Conservation (phyloP, 2,113 vertebrate genomes). For the Tachuris rubrigastra region DNA sequence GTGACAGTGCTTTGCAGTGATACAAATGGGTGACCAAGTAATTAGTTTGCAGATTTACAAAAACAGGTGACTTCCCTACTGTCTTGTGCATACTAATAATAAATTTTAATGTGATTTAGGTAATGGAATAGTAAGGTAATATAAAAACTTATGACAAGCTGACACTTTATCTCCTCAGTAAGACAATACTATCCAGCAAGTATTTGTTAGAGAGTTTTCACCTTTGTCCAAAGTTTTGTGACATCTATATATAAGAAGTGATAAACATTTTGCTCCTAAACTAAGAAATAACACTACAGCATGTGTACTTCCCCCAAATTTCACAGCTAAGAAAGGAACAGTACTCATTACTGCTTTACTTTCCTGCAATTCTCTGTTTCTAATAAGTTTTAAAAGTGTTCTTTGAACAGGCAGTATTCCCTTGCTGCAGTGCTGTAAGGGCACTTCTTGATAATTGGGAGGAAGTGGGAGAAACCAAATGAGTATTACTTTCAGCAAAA, state of each 20-base stretch:
- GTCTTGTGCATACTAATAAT: not conserved
- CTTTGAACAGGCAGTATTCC: not conserved
- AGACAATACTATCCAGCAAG: not conserved
- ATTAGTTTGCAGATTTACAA: not conserved
- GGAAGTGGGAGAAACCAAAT: conserved; percentile 33
- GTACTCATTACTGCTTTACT: not conserved
- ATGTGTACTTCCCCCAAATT: not conserved
- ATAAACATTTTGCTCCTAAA: not conserved
- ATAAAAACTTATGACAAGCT: not conserved
- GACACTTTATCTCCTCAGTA: not conserved
- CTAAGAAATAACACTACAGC: not conserved
- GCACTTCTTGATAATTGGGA: conserved; percentile 30
- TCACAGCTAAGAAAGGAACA: not conserved
- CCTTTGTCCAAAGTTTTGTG: not conserved
- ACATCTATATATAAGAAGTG: not conserved
- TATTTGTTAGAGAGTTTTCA: not conserved
- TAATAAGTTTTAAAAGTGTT: not conserved
- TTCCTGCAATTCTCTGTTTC: not conserved
- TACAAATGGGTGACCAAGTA: not conserved
- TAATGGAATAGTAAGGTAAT: not conserved
- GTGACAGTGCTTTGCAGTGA: not conserved
- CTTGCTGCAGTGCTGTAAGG: not conserved
- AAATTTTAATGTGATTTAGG: not conserved
- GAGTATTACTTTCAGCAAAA: conserved; percentile 20
- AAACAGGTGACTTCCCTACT: not conserved